Evolutionary conservation across 2,888 invertebrate species (phyloP), one percentile per base, ranked within the genome.

Genomic region (Eristalinus sepulchralis): DNA sequence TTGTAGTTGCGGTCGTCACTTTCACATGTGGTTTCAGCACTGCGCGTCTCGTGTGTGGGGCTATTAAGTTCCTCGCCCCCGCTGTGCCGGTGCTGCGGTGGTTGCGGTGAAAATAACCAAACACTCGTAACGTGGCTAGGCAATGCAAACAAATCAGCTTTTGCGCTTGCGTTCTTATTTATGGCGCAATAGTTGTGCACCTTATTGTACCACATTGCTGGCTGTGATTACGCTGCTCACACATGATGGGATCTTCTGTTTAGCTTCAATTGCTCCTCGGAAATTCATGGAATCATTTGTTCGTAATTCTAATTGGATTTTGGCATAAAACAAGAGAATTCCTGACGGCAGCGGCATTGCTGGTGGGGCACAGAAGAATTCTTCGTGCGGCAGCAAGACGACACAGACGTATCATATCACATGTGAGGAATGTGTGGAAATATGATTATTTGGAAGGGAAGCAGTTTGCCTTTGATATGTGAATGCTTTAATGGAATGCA

Each of bases 251-350:
- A 62, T 62, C 62, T 47, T 60, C n/a, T 60, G 53, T 53, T 31
- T 47, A 72, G 53, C 53, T 72, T 73, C 73, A 63, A 73, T 63
- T 64, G 63, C 78, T 78, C 39, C 71, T 78, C 59, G 63, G 57
- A 33, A 71, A 78, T 71, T 64, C 63, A 78, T 71, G 57, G 39
- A 59, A 57, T 78, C 63, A 71, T 71, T 78, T 78, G 64, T 71
- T 59, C 24, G 71, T 71, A 64, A 78, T 59, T 57, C 78, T 78
- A 78, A 78, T 68, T 39, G 68, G 57, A 68, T 57, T 57, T 47
- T 68, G 34, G 34, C 68, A 53, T 68, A 68, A 68, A 68, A 68
- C 57, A 55, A 27, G 27, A 27, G 27, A 27, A 24, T 27, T 47
- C 47, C 27, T 27, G 27, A 27, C 27, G 27, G 2, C 27, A 27